These are phyloP conservation scores for Coenobita brevimanus DNA, from an alignment of 1,140 invertebrate species.

Conservation along the genomic window DNA sequence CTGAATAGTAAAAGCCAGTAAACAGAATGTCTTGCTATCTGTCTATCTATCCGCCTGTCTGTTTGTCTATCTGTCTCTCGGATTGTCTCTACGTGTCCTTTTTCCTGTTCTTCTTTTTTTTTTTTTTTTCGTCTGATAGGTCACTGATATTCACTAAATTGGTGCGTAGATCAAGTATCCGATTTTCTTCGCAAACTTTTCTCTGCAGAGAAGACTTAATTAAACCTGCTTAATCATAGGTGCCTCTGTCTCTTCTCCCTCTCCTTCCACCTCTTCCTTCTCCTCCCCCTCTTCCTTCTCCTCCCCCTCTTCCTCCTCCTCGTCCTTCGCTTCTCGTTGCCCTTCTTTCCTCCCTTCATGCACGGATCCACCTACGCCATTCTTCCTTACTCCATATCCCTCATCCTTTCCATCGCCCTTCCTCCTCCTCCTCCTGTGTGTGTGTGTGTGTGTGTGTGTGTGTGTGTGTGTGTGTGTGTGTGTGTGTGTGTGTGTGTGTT, in stretches of 20 bases:
- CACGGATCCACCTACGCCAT: too few relatives aligned
- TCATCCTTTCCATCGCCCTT: too few relatives aligned
- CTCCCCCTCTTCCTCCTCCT: too few relatives aligned
- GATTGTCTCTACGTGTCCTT: conserved; percentile 36
- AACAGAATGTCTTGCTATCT: conserved; percentile 35
- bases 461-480: conserved; percentile 39
- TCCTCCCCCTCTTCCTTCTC: background rate
- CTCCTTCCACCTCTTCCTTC: background rate
- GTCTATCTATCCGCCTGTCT: conserved; percentile 37
- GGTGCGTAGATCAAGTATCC: conserved; percentile 45
- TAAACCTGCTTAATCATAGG: background rate
- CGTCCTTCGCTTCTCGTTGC: too few relatives aligned
- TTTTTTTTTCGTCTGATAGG: conserved; percentile 32
- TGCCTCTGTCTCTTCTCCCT: background rate
- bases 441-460: background rate
- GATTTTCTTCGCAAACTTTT: conserved; percentile 22
- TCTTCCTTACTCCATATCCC: too few relatives aligned
- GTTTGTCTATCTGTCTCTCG: conserved; percentile 38
- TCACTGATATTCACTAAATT: conserved; percentile 22
- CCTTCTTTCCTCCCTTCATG: too few relatives aligned
- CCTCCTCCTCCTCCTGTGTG: too few relatives aligned
- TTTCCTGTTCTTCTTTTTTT: background rate
- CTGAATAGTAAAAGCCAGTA: conserved; percentile 42
- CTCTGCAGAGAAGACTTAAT: conserved; percentile 10
- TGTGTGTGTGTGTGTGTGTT: conserved; percentile 36